Percentiles rank a stretch among this genome's conserved stretches.
Conservation (phyloP, 2,888 invertebrate genomes). For the Brachypterus glaber region DNA sequence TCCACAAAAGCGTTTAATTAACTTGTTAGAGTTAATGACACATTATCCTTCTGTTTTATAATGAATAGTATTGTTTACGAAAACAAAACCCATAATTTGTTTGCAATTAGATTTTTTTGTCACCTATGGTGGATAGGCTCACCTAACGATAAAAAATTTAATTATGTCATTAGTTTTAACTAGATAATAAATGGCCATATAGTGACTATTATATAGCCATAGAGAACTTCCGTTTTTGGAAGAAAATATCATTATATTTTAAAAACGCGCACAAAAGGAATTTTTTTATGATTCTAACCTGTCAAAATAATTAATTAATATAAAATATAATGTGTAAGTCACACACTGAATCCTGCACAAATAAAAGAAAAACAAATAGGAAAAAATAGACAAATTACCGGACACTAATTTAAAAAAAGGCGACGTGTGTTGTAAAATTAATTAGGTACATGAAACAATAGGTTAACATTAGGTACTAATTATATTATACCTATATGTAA, state of each 20-base stretch:
- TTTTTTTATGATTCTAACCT: constrained; percentile 29
- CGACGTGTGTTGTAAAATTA: too few species aligned
- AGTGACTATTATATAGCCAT: too few species aligned
- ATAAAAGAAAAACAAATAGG: constrained; percentile 13
- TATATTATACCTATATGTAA: too few species aligned
- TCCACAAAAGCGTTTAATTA: too few species aligned
- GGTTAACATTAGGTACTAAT: too few species aligned
- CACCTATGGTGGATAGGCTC: constrained; percentile 13
- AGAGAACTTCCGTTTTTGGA: constrained; percentile 7
- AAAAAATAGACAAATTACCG: constrained; percentile 25
- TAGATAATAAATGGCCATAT: constrained; percentile 16
- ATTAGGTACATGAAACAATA: too few species aligned
- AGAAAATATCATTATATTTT: constrained; percentile 14
- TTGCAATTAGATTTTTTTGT: constrained; percentile 9
- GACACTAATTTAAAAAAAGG: too few species aligned
- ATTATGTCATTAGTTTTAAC: constrained; percentile 21
- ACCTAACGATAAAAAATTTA: constrained; percentile 14
- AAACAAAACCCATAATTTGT: constrained; percentile 4
- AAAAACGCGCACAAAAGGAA: constrained; percentile 25
- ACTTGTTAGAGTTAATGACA: too few species aligned
- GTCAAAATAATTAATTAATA: constrained; percentile 32
- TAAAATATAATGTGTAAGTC: constrained; percentile 22
- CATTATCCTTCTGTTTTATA: too few species aligned
- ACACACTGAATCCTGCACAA: constrained; percentile 17
- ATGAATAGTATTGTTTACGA: too few species aligned